phyloP scores from a whole-genome alignment of 2,888 invertebrate species.

The Aleiodes testaceus region DNA sequence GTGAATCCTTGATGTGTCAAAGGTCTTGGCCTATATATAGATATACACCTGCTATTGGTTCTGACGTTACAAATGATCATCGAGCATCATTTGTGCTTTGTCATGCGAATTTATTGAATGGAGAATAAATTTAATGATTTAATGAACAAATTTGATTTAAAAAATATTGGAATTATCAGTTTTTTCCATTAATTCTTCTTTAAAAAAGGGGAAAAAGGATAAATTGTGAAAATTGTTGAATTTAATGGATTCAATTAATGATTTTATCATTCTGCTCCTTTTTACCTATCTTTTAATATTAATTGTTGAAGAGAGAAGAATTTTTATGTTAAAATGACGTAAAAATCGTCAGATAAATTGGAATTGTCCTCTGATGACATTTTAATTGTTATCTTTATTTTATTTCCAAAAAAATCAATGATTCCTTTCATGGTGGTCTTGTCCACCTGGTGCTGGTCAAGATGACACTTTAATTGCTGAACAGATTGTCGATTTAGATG shows the following conservation, averaged over 20 bases:
- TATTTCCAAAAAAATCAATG: slow-evolving; percentile 9
- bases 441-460: slow-evolving; percentile 24
- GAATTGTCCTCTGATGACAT: not conserved
- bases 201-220: too few species aligned
- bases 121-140: not conserved
- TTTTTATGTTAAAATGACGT: too few species aligned
- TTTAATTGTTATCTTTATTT: slow-evolving; percentile 12
- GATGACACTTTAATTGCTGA: slow-evolving; percentile 42
- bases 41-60: not conserved
- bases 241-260: too few species aligned
- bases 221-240: too few species aligned
- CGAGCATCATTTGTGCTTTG: not conserved
- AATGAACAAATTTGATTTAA: too few species aligned
- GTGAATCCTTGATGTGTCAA: slow-evolving; percentile 38
- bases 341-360: not conserved
- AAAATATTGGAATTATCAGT: too few species aligned
- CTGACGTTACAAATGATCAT: not conserved
- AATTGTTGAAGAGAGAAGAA: too few species aligned
- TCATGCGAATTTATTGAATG: slow-evolving; percentile 5
- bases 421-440: slow-evolving; percentile 19
- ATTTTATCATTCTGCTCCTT: too few species aligned
- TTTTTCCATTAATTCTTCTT: too few species aligned
- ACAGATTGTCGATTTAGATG: slow-evolving; percentile 46
- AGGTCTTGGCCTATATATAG: slow-evolving; percentile 5
- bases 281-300: too few species aligned